phyloP scores from a whole-genome alignment of 2,113 vertebrate genomes.

The Pedetes capensis region DNA sequence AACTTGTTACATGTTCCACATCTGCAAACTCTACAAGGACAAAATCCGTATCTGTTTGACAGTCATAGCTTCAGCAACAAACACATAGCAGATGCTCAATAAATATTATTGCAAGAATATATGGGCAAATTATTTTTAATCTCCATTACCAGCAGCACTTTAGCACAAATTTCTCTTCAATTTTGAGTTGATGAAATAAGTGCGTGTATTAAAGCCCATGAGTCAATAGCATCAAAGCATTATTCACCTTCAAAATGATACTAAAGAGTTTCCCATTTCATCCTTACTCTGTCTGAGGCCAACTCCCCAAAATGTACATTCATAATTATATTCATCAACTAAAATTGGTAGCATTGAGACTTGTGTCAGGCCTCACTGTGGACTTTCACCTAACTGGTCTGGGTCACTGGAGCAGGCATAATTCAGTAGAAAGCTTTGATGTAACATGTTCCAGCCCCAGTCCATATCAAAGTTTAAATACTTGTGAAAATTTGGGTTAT shows the following conservation, averaged over 20 bases:
- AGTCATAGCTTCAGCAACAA: neutral
- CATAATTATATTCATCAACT: neutral
- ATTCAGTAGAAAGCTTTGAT: neutral
- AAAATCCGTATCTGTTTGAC: neutral
- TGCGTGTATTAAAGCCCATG: neutral
- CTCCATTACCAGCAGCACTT: neutral
- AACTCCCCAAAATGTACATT: neutral
- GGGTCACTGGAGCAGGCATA: rapidly evolving
- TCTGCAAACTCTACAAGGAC: neutral
- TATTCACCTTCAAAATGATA: neutral
- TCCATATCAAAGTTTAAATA: neutral
- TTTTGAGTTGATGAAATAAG: neutral
- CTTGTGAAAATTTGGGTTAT: neutral
- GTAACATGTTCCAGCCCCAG: neutral
- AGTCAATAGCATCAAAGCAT: neutral
- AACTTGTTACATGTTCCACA: neutral
- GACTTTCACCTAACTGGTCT: rapidly evolving
- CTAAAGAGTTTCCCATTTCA: neutral
- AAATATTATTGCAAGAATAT: neutral
- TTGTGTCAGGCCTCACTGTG: neutral
- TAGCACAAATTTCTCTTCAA: neutral
- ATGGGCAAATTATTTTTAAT: neutral
- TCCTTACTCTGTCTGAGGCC: neutral
- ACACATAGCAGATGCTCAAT: neutral
- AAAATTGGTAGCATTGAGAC: neutral